Evolutionary conservation across 2,797 vertebrate genomes (phyloP), one percentile per base, ranked within the genome.

Genomic region (Cyprinella venusta): DNA sequence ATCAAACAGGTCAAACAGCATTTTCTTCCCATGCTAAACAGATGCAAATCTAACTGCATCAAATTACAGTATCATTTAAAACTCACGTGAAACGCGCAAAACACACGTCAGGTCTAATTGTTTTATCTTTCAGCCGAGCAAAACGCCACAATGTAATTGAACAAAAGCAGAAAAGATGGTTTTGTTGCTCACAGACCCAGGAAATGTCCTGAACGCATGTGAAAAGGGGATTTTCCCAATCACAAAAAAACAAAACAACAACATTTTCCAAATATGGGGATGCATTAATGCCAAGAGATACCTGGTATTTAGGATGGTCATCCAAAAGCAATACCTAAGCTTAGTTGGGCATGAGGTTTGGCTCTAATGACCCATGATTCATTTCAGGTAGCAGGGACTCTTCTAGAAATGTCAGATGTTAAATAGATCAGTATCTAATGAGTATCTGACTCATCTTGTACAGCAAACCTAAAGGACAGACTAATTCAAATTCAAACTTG

Each of bases 201-300:
- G 13, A 81, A 63, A 6, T 36, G 16, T 81, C 40, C 54, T n/a
- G 21, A 33, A 26, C 8, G 40, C 42, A 50, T 72, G 56, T 30
- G n/a, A 74, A 75, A 75, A 15, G 70, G 70, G 80, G 33, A 52
- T 67, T 82, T 74, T 40, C 70, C 80, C 7, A 1, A 52, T 26
- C 30, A 50, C 56, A 38, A 21, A 75, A 65, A 38, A 54, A 33
- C 0, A 24, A n/a, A 56, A 6, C 30, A 16, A 6, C 54, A 16
- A 0, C 18, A 24, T 64, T 21, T 38, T 74, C 56, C 70, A 65
- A 74, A 82, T 52, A 67, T 74, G 65, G 70, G 21, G 59, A 50
- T 38, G 12, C 68, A 63, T 71, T 63, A 72, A 80, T 36, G 56
- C 40, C 69, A 50, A 54, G 21, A 75, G 33, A 65, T 33, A 48